Conservation (phyloP, 2,888 invertebrate genomes). For the Shargacucullia verbasci region DNA sequence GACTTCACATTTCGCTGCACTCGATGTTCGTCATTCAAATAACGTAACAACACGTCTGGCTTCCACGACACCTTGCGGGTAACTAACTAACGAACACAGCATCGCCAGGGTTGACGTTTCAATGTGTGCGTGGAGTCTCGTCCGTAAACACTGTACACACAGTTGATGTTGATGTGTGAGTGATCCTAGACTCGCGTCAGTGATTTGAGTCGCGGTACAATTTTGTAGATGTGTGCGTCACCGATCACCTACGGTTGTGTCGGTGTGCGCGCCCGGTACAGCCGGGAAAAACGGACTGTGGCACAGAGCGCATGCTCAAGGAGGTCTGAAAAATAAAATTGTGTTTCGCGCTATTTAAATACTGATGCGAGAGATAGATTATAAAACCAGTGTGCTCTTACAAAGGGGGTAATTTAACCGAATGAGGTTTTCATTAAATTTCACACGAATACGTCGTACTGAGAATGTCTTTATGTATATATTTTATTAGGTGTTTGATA, state of each 20-base stretch:
- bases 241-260: conserved; percentile 70
- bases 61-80: conserved; percentile 57
- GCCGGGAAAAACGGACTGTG: conserved; percentile 66
- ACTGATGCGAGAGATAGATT: conserved; percentile 69
- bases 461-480: conserved; percentile 45
- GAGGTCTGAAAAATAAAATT: conserved; percentile 71
- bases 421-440: conserved; percentile 60
- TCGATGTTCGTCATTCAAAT: conserved; percentile 39
- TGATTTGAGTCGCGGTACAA: conserved; percentile 68
- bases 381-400: conserved; percentile 60
- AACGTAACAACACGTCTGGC: conserved; percentile 43
- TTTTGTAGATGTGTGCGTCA: conserved; percentile 64
- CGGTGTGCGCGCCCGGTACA: conserved; percentile 69
- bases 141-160: conserved; percentile 57
- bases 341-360: conserved; percentile 77
- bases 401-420: conserved; percentile 61
- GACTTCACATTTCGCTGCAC: conserved; percentile 56
- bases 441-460: conserved; percentile 36
- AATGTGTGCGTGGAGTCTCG: conserved; percentile 70
- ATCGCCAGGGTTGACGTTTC: conserved; percentile 72
- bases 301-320: conserved; percentile 72
- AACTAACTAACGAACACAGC: conserved; percentile 76
- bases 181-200: conserved; percentile 70
- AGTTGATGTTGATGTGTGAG: conserved; percentile 63
- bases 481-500: conserved; percentile 51